Percentiles rank a stretch among this genome's conserved stretches.
These are phyloP conservation scores for Rhynchophorus ferrugineus DNA, from an alignment of 1,140 invertebrate species.

Conservation along the genomic window DNA sequence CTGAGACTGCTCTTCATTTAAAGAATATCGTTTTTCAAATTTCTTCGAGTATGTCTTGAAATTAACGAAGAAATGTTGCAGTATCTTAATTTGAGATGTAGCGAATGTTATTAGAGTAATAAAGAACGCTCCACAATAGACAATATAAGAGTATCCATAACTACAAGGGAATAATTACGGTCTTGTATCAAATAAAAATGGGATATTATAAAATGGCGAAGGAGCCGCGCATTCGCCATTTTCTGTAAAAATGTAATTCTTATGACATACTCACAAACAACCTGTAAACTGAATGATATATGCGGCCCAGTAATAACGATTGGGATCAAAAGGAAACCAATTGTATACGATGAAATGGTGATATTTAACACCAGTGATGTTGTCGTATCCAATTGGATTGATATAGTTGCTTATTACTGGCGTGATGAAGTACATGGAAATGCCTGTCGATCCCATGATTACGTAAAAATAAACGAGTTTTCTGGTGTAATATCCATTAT, in stretches of 20 bases:
- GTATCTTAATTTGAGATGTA: conserved; percentile 10
- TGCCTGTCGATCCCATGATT: conserved; percentile 13
- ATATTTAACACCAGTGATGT: conserved; percentile 5
- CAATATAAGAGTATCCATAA: conserved; percentile 20
- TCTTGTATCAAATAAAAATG: no score
- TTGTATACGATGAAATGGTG: conserved; percentile 14
- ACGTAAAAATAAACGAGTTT: conserved; percentile 15
- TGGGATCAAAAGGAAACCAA: conserved; percentile 23
- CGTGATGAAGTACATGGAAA: conserved; percentile 14
- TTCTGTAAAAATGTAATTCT: no score
- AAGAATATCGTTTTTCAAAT: conserved; percentile 4
- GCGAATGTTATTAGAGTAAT: conserved; percentile 13
- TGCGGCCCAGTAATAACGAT: conserved; percentile 17
- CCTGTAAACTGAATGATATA: conserved; percentile 19
- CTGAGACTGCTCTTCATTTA: conserved; percentile 5
- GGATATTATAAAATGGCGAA: no score
- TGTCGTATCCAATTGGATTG: conserved; percentile 12
- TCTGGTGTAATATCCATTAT: conserved; percentile 10
- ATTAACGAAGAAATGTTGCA: conserved; percentile 14
- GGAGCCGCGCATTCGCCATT: no score
- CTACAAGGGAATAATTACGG: no score
- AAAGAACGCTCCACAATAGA: conserved; percentile 19
- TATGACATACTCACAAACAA: conserved; percentile 17
- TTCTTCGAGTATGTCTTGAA: conserved; percentile 9
- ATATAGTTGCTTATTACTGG: conserved; percentile 15